Evolutionary conservation across 1,140 invertebrate genomes (phyloP).

Genomic region (Diorhabda elongata): DNA sequence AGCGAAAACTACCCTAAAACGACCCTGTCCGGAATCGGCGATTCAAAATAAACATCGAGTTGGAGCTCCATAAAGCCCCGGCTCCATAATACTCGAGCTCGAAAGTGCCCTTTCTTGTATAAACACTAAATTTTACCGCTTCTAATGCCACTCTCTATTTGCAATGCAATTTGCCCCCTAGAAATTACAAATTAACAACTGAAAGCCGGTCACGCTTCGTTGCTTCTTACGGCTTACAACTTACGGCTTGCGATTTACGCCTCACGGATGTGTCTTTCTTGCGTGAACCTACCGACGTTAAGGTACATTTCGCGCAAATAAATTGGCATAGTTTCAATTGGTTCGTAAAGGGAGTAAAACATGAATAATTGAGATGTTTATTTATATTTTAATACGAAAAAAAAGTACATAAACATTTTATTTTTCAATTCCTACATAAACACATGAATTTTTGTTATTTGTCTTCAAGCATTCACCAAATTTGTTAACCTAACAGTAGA

Average conservation of each 20-base stretch:
- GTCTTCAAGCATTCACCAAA: no score
- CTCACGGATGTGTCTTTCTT: neutral
- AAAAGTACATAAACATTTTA: no score
- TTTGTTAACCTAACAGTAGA: no score
- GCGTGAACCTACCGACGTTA: neutral
- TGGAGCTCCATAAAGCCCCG: constrained; percentile 20
- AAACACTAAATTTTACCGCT: constrained; percentile 31
- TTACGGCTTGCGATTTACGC: constrained; percentile 1
- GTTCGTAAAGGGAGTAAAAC: neutral
- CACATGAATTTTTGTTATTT: no score
- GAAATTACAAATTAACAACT: constrained; percentile 41
- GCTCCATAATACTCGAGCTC: constrained; percentile 12
- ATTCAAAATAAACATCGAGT: constrained; percentile 39
- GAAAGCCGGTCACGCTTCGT: constrained; percentile 33
- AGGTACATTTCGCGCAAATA: neutral
- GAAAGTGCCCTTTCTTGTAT: constrained; percentile 30
- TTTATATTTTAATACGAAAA: no score
- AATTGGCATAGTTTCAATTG: neutral
- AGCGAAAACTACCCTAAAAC: neutral
- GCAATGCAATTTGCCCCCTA: constrained; percentile 38
- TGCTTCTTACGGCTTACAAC: constrained; percentile 24
- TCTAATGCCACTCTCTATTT: constrained; percentile 40
- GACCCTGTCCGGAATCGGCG: constrained; percentile 34
- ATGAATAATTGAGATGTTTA: no score
- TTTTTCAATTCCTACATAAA: no score